Base-by-base conservation (phyloP, 1,140 invertebrate species). In the Lepidurus arcticus region DNA sequence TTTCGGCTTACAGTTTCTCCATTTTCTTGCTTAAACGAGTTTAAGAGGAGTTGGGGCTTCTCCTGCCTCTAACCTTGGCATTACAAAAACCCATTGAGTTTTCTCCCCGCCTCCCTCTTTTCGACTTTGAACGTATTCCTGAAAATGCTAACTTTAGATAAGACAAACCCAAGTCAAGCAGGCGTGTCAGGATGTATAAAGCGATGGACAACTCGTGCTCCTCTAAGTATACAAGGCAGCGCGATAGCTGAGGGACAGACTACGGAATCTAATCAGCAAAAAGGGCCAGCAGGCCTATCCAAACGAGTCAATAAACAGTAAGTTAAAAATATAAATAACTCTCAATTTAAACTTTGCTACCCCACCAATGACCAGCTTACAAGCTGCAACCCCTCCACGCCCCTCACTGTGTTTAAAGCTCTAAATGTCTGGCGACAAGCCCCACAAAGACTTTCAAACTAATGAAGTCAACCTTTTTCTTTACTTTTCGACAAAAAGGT, bases 1-100 rank as follows among this genome's bases (percentile, higher is more conserved):
- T 65, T 34, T 34, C 4, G 34, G 34, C 34, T 34, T 34, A 4
- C 34, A 34, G 34, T 34, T 34, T 34, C 34, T 65, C 53, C 7
- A 0, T 65, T 65, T 65, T 65, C 53, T 65, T 65, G 6, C 16
- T 13, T 65, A n/a, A 65, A 65, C 16, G 21, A 21, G 53, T 21
- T 65, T 65, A 65, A n/a, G 53, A 65, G 53, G 53, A 65, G 21
- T 65, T 65, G 21, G 53, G 53, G 16, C 53, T 65, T 65, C 16
- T n/a, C 16, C 5, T n/a, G 53, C 53, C 53, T 65, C 21, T 65
- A 65, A 65, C 1, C 7, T 65, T 65, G 53, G 53, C 53, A 13
- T 21, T 65, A 65, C 53, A 65, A 21, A 65, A 65, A 65, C 53
- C 21, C 53, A 7, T 11, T 21, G 21, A 7, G 7, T 0, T 21